Percentiles rank a stretch among this genome's conserved stretches.
Evolutionary conservation across 2,797 vertebrate species (phyloP).

Genomic region (Huso huso): DNA sequence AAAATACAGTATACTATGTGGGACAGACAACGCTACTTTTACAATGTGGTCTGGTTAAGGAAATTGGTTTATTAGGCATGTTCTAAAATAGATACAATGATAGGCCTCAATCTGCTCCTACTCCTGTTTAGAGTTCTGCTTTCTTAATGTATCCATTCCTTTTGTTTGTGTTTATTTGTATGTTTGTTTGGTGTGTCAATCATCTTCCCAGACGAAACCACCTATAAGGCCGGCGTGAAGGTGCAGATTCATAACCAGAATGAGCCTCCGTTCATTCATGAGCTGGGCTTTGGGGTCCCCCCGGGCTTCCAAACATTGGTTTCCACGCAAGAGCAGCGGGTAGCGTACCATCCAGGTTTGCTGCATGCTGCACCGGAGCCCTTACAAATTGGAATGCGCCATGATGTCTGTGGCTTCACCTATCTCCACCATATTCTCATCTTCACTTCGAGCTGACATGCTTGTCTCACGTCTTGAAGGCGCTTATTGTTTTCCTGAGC

Average conservation of each 20-base stretch:
- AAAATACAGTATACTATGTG: too few species aligned
- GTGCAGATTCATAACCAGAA: constrained; percentile 31
- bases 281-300: constrained; percentile 46
- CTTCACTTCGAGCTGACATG: background rate
- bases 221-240: constrained; percentile 28
- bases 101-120: too few species aligned
- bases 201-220: constrained; percentile 23
- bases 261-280: constrained; percentile 29
- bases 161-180: background rate
- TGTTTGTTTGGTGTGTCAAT: constrained; percentile 18
- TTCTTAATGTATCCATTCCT: constrained; percentile 12
- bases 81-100: too few species aligned
- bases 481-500: too few species aligned
- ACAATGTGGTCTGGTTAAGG: too few species aligned
- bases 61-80: too few species aligned
- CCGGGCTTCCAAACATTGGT: constrained; percentile 65
- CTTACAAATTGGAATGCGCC: too few species aligned
- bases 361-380: constrained; percentile 41
- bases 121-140: too few species aligned
- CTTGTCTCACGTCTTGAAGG: too few species aligned
- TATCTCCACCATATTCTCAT: constrained; percentile 24
- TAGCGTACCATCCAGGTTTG: constrained; percentile 47
- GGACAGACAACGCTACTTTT: too few species aligned
- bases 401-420: background rate
- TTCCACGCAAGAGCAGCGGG: constrained; percentile 67